Percentiles rank a stretch among this genome's conserved stretches.
Conservation (phyloP, 2,888 invertebrate species). For the Uropetala carovei region DNA sequence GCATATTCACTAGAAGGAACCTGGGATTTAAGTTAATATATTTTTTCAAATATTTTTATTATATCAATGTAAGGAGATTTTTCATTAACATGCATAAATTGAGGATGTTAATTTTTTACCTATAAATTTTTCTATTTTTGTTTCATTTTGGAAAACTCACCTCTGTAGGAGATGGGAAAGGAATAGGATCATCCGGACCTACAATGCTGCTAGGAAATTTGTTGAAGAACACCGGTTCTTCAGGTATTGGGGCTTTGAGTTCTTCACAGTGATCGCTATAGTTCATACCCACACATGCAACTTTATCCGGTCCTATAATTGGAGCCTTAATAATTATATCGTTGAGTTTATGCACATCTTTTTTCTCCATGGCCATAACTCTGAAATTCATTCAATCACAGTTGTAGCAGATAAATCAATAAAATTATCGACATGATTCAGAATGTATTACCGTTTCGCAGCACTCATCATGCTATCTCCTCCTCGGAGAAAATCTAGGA, state of each 20-base stretch:
- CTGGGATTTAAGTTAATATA: neutral
- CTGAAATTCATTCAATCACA: neutral
- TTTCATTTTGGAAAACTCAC: slow-evolving; percentile 2
- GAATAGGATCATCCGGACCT: slow-evolving; percentile 84
- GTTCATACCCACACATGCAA: slow-evolving; percentile 91
- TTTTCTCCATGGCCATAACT: slow-evolving; percentile 74
- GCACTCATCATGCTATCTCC: slow-evolving; percentile 76
- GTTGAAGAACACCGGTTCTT: slow-evolving; percentile 90
- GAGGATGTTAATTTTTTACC: neutral
- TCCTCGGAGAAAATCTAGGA: slow-evolving; percentile 77
- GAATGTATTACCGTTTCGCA: slow-evolving; percentile 76
- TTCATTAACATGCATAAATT: too few species aligned
- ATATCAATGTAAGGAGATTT: neutral
- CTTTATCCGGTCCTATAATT: slow-evolving; percentile 87
- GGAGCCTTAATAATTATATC: slow-evolving; percentile 84
- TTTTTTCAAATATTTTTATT: neutral
- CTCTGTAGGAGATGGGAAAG: slow-evolving; percentile 77
- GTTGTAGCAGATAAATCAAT: neutral
- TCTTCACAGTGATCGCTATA: slow-evolving; percentile 92
- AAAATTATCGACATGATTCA: neutral
- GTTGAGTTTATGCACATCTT: slow-evolving; percentile 77
- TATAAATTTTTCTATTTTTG: neutral
- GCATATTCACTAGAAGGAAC: neutral
- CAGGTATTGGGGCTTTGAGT: slow-evolving; percentile 84
- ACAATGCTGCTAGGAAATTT: slow-evolving; percentile 89